Evolutionary conservation across 2,888 invertebrate species (phyloP).

Genomic region (Nebria salina): DNA sequence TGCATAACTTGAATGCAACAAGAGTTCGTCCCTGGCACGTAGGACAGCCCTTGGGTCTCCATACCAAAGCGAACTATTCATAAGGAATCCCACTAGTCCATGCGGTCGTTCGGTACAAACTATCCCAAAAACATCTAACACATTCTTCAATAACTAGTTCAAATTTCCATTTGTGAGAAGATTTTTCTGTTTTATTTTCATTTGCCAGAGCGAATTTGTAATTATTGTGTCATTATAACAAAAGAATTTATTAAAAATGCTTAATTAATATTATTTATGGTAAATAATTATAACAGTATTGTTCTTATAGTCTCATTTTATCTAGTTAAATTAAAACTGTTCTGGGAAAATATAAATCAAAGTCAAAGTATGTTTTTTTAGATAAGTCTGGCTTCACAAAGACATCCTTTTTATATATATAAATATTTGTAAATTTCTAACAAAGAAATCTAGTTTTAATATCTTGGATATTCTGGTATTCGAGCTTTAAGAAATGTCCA

Average conservation of each 20-base stretch:
- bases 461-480: too few relatives aligned
- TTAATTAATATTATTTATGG: background rate
- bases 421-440: conserved; percentile 26
- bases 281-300: too few relatives aligned
- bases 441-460: too few relatives aligned
- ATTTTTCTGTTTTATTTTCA: background rate
- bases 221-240: background rate
- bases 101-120: background rate
- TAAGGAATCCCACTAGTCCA: conserved; percentile 21
- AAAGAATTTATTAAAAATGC: background rate
- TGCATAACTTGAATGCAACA: background rate
- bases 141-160: conserved; percentile 3
- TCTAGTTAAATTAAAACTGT: background rate
- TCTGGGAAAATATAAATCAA: background rate
- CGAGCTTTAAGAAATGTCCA: background rate
- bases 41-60: background rate
- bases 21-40: conserved; percentile 19
- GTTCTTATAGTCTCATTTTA: too few relatives aligned
- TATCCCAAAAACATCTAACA: conserved; percentile 19
- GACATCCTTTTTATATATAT: conserved; percentile 23
- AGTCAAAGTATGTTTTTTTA: background rate
- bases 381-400: background rate
- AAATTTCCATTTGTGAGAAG: conserved; percentile 8
- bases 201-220: background rate
- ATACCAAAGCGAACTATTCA: conserved; percentile 27